A percentile compares a stretch with the other conserved stretches of the same genome.
Evolutionary conservation across 1,140 invertebrate species (phyloP).

Genomic region (Cyphomyrmex costatus): DNA sequence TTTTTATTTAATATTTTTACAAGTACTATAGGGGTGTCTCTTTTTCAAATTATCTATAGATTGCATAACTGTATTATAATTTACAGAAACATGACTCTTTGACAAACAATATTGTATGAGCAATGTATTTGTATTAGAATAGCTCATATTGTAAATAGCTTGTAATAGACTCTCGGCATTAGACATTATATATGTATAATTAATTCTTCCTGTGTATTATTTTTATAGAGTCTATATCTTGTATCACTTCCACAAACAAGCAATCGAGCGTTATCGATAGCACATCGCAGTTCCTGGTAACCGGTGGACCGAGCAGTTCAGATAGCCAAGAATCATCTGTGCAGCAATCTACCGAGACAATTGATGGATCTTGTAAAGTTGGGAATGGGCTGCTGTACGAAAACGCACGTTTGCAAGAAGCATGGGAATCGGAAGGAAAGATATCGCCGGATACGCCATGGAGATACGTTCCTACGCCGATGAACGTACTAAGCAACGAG

Average conservation of each 20-base stretch:
- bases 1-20: conserved; percentile 1
- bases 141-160: background rate
- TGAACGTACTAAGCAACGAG: conserved; percentile 80
- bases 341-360: conserved; percentile 73
- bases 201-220: background rate
- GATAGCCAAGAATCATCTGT: conserved; percentile 79
- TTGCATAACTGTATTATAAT: background rate
- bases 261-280: conserved; percentile 77
- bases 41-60: background rate
- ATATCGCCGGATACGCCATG: conserved; percentile 85
- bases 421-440: conserved; percentile 85
- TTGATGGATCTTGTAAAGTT: conserved; percentile 80
- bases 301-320: conserved; percentile 73
- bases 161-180: background rate
- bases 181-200: conserved; percentile 13
- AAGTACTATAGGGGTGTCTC: background rate
- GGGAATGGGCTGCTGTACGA: conserved; percentile 84
- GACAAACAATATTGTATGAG: conserved; percentile 19
- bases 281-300: conserved; percentile 77
- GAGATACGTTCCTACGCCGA: conserved; percentile 83
- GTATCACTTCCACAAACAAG: conserved; percentile 73
- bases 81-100: background rate
- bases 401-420: conserved; percentile 85
- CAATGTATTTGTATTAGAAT: background rate
- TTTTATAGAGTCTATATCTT: conserved; percentile 76